phyloP scores from a whole-genome alignment of 2,888 invertebrate species.

The Tenthredo scrophulariae region DNA sequence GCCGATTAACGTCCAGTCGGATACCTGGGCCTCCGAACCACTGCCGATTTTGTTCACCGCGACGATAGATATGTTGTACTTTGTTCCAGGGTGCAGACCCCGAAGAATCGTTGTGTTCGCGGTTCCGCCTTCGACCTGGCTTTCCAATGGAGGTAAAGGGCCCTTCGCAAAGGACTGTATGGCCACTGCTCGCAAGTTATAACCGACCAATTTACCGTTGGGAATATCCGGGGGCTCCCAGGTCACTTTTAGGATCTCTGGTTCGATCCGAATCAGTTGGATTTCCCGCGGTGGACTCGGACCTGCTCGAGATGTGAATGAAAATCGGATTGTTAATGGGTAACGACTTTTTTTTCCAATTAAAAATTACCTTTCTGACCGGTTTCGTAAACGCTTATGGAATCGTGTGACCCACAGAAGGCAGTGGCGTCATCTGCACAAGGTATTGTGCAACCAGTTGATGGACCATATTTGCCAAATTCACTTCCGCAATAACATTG shows the following conservation, averaged over 20 bases:
- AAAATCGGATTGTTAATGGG: neutral
- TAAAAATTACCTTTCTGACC: conserved; percentile 77
- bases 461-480: conserved; percentile 70
- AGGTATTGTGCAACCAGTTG: conserved; percentile 79
- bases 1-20: conserved; percentile 87
- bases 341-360: neutral
- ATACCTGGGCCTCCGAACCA: conserved; percentile 81
- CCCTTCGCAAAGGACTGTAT: conserved; percentile 70
- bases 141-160: conserved; percentile 68
- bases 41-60: conserved; percentile 83
- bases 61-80: conserved; percentile 87
- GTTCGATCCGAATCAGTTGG: conserved; percentile 80
- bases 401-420: conserved; percentile 85
- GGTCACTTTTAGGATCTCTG: conserved; percentile 73
- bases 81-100: conserved; percentile 86
- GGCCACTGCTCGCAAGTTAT: conserved; percentile 75
- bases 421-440: conserved; percentile 83
- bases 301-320: conserved; percentile 71
- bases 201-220: conserved; percentile 79
- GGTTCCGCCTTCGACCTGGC: conserved; percentile 71
- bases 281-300: conserved; percentile 87
- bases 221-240: conserved; percentile 79
- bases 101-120: conserved; percentile 74
- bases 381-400: conserved; percentile 86
- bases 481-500: conserved; percentile 80